Evolutionary conservation across 2,797 vertebrate genomes (phyloP).

Genomic region (Rhyacichthys aspro): DNA sequence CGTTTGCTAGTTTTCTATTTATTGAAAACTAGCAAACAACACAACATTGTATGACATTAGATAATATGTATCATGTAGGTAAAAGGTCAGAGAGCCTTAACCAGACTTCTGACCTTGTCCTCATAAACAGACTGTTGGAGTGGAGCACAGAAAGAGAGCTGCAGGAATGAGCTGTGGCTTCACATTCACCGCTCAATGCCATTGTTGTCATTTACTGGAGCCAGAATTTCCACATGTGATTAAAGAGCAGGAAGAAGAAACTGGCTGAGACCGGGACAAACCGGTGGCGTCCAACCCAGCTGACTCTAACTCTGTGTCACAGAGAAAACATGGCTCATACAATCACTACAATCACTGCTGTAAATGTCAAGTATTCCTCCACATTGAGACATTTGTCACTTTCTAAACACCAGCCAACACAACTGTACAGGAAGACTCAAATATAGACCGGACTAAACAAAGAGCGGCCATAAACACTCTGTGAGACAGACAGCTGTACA

Average conservation of each 20-base stretch:
- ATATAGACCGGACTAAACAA: slow-evolving; percentile 8
- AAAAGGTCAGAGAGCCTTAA: too few relatives aligned
- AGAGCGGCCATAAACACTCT: neutral
- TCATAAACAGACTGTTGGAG: neutral
- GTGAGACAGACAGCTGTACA: slow-evolving; percentile 5
- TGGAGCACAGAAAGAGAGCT: neutral
- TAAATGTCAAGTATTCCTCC: too few relatives aligned
- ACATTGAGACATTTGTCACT: too few relatives aligned
- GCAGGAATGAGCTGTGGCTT: neutral
- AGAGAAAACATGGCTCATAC: neutral
- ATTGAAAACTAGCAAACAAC: too few relatives aligned
- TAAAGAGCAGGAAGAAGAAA: neutral
- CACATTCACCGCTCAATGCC: neutral
- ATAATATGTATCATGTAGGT: too few relatives aligned
- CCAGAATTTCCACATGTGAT: neutral
- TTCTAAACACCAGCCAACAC: neutral
- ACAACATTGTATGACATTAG: too few relatives aligned
- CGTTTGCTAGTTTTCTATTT: too few relatives aligned
- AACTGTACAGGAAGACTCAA: neutral
- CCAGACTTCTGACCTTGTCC: neutral
- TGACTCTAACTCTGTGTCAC: neutral
- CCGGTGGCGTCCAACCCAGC: neutral
- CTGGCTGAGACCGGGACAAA: neutral
- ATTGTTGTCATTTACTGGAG: neutral
- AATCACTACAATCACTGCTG: too few relatives aligned